These are phyloP conservation scores for Nezara viridula DNA, from an alignment of 2,888 invertebrate species.

Conservation along the genomic window DNA sequence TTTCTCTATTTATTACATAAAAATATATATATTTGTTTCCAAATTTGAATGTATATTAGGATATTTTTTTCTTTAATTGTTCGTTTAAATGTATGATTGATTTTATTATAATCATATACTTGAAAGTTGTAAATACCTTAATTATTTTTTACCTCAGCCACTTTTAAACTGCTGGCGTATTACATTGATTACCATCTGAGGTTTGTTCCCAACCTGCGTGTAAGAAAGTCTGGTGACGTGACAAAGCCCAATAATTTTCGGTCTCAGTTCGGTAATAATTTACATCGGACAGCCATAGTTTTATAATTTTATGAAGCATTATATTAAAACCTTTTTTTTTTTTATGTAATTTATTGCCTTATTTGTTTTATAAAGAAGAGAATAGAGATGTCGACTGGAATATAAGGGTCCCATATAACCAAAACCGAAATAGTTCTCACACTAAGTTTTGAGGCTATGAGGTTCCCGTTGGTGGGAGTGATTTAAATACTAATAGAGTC, in stretches of 20 bases:
- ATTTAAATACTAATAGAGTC: background rate
- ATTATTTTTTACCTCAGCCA: background rate
- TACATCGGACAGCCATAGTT: background rate
- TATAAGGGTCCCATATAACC: background rate
- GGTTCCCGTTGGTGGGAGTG: background rate
- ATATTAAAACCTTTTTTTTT: background rate
- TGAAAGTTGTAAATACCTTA: background rate
- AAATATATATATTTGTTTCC: too few species aligned
- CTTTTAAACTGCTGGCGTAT: too few species aligned
- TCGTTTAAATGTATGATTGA: too few species aligned
- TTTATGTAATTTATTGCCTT: background rate
- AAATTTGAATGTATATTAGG: too few species aligned
- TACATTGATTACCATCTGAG: too few species aligned
- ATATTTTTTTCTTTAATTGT: too few species aligned
- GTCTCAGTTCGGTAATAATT: background rate
- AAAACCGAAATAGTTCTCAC: slow-evolving; percentile 11
- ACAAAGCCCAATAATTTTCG: background rate
- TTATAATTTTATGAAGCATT: background rate
- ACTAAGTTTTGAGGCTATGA: background rate
- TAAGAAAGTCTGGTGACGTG: background rate
- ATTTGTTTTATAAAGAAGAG: background rate
- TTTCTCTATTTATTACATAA: too few species aligned
- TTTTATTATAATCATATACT: too few species aligned
- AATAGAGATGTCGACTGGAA: background rate
- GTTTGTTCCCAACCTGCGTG: background rate